Evolutionary conservation across 2,113 vertebrate genomes (phyloP), one percentile per base, ranked within the genome.

Genomic region (Gymnarchus niloticus): DNA sequence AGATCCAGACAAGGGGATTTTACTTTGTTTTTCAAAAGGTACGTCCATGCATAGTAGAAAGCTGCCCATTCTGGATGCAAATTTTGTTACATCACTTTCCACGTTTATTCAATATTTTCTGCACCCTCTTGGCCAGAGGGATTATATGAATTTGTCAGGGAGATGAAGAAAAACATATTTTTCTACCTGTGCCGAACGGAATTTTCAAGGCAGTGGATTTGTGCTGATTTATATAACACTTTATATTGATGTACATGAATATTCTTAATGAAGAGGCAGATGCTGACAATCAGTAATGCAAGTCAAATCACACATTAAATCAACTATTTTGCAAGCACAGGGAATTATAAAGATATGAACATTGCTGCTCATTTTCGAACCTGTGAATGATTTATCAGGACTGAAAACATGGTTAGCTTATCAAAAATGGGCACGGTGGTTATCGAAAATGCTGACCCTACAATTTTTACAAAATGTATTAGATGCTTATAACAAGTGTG

Each of bases 391-490:
- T 41, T 73, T 73, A 48, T 78, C 76, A 21, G 76, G 37, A 48
- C 41, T 78, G 46, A 78, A 78, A 78, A 78, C 76, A 37, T 78
- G 76, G 44, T n/a, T 19, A 23, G 76, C 44, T 78, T 78, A 78
- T 48, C 44, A 48, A 48, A 78, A 21, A 78, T n/a, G 23, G 46
- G 76, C 65, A 41, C 33, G 19, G 65, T 12, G 65, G 65, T 73
- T 73, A 73, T 73, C 65, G 41, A 48, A 78, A 78, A 78, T 48
- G 37, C 37, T 78, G 76, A 78, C 76, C 37, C 8, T n/a, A 37
- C 76, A 78, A 78, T 78, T 48, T 78, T 48, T 4, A 78, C 21
- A 3, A 78, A 48, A 73, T 73, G 41, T 41, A 78, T 46, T 48
- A 78, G 21, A 78, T 78, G 23, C 46, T 46, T 48, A 78, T 9